Evolutionary conservation across 2,797 vertebrate species (phyloP).

Genomic region (Enteromius unitaeniatus): DNA sequence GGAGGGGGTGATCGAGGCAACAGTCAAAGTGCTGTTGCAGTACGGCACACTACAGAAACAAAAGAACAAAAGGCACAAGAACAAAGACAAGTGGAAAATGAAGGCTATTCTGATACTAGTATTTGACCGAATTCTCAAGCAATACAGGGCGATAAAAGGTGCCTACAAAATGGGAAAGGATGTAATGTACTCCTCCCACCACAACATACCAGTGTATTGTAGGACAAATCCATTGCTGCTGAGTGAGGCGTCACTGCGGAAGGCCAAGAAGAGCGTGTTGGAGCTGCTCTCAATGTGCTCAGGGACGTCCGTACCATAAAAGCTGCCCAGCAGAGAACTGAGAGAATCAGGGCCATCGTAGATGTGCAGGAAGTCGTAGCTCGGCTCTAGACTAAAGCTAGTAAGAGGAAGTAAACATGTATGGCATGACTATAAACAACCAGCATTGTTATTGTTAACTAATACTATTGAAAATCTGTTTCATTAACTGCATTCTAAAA

Average conservation of each 20-base stretch:
- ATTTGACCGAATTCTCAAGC: conserved; percentile 17
- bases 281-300: conserved; percentile 95
- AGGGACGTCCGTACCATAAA: conserved; percentile 91
- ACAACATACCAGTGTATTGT: conserved; percentile 88
- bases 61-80: conserved; percentile 62
- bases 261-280: conserved; percentile 94
- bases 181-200: conserved; percentile 8
- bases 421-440: neutral
- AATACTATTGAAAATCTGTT: neutral
- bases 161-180: neutral
- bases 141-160: conserved; percentile 10
- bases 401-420: neutral
- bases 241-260: conserved; percentile 95
- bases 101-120: conserved; percentile 5
- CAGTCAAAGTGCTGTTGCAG: conserved; percentile 59
- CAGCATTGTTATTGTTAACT: neutral
- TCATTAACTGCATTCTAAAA: neutral
- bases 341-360: conserved; percentile 95
- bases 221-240: conserved; percentile 95
- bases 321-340: conserved; percentile 93
- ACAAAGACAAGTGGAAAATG: conserved; percentile 62
- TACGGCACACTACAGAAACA: conserved; percentile 56
- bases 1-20: conserved; percentile 28
- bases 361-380: conserved; percentile 97
- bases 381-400: conserved; percentile 96